Evolutionary conservation across 2,797 vertebrate genomes (phyloP), one percentile per base, ranked within the genome.

Genomic region (Phalloptychus januarius): DNA sequence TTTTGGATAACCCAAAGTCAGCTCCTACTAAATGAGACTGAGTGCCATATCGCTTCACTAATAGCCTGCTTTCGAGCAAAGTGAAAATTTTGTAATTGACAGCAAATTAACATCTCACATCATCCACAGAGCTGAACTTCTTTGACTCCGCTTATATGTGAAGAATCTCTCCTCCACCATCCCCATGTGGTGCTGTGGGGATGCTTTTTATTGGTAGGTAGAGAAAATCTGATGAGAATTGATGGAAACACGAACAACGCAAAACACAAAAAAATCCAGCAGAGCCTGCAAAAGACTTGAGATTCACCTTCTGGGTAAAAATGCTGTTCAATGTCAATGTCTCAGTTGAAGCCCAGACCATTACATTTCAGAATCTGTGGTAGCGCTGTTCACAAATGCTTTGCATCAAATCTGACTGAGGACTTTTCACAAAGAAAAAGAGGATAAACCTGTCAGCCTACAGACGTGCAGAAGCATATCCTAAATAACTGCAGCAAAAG

Each of bases 41-140:
- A 63, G 73, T 4, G 77, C 72, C 73, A 70, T 71, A 75, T 36
- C 77, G 79, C 83, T 74, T 56, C 69, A 69, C 79, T 83, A 81
- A 86, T 83, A 69, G 85, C 75, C 33, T 31, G 73, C 84, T 89
- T 79, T 75, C 72, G 88, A 91, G 82, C 18, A 72, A 80, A 50
- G 76, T 50, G 12, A 16, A 31, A 31, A 61, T 79, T 83, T 75
- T 36, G 71, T 74, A 89, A 86, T 73, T n/a, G 87, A 84, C 83
- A 83, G 82, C 71, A 48, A 15, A 72, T 46, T 15, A 70, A 25
- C 28, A 46, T 20, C 61, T 72, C 54, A 40, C 81, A 83, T 88
- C 28, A 85, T 83, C 67, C 77, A 74, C 54, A 85, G 54, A 82
- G 77, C n/a, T 12, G 38, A 65, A 83, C 80, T 70, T 76, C 77